Evolutionary conservation across 2,797 vertebrate genomes (phyloP).

Genomic region (Falco rusticolus): DNA sequence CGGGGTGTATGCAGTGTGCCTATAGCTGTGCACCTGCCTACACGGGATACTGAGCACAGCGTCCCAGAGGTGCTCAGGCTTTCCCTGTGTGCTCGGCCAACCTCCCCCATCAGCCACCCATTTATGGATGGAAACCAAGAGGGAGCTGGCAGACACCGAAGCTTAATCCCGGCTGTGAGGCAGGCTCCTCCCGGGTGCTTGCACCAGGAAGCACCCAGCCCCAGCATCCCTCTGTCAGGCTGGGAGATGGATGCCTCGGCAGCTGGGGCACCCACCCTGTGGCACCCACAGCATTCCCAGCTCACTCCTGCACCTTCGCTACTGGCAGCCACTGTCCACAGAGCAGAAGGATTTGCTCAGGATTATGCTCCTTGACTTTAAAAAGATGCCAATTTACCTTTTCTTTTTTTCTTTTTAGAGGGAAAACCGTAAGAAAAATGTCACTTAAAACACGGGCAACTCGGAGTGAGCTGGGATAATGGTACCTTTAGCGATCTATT

Average conservation of each 20-base stretch:
- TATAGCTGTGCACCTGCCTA: fast-evolving
- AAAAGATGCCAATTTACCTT: fast-evolving
- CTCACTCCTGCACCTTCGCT: not conserved
- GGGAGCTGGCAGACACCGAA: too few species aligned
- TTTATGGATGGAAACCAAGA: fast-evolving
- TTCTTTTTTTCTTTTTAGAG: not conserved
- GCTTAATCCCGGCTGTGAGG: not conserved
- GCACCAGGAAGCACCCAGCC: not conserved
- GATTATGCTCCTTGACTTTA: not conserved
- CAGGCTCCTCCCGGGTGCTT: not conserved
- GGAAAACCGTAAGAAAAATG: not conserved
- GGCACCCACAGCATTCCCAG: fast-evolving
- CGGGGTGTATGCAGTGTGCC: fast-evolving
- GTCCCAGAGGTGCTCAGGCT: not conserved
- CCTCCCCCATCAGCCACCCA: not conserved
- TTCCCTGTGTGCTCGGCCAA: fast-evolving
- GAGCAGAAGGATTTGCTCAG: not conserved
- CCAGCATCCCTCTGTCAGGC: not conserved
- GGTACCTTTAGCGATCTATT: not conserved
- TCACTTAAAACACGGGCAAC: not conserved
- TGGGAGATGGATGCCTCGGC: not conserved
- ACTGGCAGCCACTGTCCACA: not conserved
- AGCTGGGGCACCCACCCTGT: not conserved
- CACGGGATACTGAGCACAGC: not conserved
- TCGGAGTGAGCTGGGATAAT: not conserved